Conservation (phyloP, 1,140 invertebrate species). For the Portunus trituberculatus region DNA sequence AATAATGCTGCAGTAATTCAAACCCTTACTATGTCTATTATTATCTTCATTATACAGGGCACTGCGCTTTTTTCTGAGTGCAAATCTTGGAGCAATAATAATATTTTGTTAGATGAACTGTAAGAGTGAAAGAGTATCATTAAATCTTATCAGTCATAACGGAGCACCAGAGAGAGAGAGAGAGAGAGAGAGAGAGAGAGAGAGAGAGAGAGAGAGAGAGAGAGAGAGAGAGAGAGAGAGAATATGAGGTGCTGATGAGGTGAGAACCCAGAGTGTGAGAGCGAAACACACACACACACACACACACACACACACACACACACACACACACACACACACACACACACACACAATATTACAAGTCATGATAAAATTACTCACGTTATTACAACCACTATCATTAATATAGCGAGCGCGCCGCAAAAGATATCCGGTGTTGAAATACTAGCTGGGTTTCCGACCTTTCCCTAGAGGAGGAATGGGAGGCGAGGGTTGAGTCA, state of each 20-base stretch:
- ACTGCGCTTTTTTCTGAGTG: too few relatives aligned
- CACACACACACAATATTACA: too few relatives aligned
- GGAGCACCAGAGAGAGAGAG: not conserved
- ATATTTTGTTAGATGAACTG: too few relatives aligned
- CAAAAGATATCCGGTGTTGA: not conserved
- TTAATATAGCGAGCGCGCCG: not conserved
- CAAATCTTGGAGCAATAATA: too few relatives aligned
- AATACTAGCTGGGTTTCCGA: not conserved
- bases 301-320: too few relatives aligned
- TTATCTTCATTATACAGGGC: too few relatives aligned
- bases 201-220: conserved; percentile 39
- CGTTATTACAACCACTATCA: not conserved
- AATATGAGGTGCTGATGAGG: not conserved
- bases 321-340: too few relatives aligned
- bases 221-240: conserved; percentile 47
- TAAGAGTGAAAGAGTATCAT: too few relatives aligned
- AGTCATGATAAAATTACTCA: not conserved
- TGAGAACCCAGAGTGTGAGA: not conserved
- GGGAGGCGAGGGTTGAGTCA: not conserved
- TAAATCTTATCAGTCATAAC: not conserved
- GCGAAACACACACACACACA: too few relatives aligned
- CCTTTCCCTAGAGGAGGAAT: not conserved
- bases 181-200: not conserved
- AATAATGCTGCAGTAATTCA: too few relatives aligned
- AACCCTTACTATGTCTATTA: too few relatives aligned